Base-by-base conservation (phyloP, 2,797 vertebrate species). In the Cyclopterus lumpus region DNA sequence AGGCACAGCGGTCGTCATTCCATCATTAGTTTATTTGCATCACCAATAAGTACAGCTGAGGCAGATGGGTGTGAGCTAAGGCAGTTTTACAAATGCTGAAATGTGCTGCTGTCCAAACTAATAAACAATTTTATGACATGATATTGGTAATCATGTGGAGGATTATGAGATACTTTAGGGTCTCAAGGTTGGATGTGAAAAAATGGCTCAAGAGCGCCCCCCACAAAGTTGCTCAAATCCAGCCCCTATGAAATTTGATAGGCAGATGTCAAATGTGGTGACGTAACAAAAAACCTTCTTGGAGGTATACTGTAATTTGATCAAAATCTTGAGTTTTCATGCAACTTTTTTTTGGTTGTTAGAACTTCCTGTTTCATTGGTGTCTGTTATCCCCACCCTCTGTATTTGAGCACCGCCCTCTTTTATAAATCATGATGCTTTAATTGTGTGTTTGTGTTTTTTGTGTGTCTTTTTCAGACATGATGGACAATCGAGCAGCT, bases 381-480 rank as follows among this genome's bases (percentile, higher is more conserved):
- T 24, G 12, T 28, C 7, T 4, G 24, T 28, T 28, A 7, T 28
- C 12, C 22, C 26, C 49, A 2, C 22, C 22, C 14, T 28, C 26
- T 26, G 12, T 24, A 26, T 15, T 53, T 14, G 12, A 26, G 49
- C 22, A 8, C 20, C n/a, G 4, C 10, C 49, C 22, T 26, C 51
- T 53, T 53, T 53, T 51, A 24, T 12, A 12, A 53, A 22, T 54
- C 24, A 22, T 6, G n/a, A 9, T 48, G 2, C n/a, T 5, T 51
- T 24, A 51, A 51, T 51, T 53, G 24, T 55, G 24, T 30, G 15
- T 55, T 30, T 8, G 8, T n/a, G 48, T 12, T 51, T 22, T 12
- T 9, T 53, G 24, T 55, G 6, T 54, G 51, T 1, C 0, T 16
- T n/a, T 82, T 86, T 32, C 80, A 95, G 94, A 89, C 24, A 90